Conservation (phyloP, 2,888 invertebrate genomes). For the Amphipyra tragopoginis region DNA sequence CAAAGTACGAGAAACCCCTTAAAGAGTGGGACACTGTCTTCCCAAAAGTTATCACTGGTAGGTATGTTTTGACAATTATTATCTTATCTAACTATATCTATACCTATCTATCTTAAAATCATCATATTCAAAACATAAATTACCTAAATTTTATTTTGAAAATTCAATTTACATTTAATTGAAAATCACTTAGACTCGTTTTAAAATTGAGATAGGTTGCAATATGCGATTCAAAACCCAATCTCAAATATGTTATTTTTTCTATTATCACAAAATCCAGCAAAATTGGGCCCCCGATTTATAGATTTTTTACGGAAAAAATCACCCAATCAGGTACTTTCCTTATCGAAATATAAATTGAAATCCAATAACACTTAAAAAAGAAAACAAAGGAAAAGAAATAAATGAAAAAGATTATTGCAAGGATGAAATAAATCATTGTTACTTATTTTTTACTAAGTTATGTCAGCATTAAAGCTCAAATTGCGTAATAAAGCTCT, state of each 20-base stretch:
- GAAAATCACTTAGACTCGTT: too few relatives aligned
- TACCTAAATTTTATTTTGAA: too few relatives aligned
- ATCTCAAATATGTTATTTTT: conserved; percentile 8
- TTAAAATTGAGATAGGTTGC: too few relatives aligned
- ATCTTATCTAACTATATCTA: too few relatives aligned
- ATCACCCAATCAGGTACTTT: conserved; percentile 81
- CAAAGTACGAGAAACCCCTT: conserved; percentile 17
- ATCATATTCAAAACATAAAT: too few relatives aligned
- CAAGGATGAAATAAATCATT: conserved; percentile 15
- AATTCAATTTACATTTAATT: too few relatives aligned
- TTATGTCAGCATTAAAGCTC: not conserved
- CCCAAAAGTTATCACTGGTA: conserved; percentile 15
- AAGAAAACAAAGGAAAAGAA: conserved; percentile 18
- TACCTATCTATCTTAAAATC: too few relatives aligned
- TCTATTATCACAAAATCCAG: conserved; percentile 35
- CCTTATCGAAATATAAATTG: conserved; percentile 58
- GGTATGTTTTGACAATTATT: not conserved
- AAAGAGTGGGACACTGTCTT: conserved; percentile 42
- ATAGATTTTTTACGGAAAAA: conserved; percentile 84
- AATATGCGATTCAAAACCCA: too few relatives aligned
- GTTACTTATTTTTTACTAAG: conserved; percentile 1
- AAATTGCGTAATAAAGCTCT: conserved; percentile 33
- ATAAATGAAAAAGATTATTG: conserved; percentile 1
- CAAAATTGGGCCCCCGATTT: conserved; percentile 72
- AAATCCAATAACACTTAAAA: conserved; percentile 62